phyloP scores from a whole-genome alignment of 2,888 invertebrate species.

The Eubasilissa splendida region DNA sequence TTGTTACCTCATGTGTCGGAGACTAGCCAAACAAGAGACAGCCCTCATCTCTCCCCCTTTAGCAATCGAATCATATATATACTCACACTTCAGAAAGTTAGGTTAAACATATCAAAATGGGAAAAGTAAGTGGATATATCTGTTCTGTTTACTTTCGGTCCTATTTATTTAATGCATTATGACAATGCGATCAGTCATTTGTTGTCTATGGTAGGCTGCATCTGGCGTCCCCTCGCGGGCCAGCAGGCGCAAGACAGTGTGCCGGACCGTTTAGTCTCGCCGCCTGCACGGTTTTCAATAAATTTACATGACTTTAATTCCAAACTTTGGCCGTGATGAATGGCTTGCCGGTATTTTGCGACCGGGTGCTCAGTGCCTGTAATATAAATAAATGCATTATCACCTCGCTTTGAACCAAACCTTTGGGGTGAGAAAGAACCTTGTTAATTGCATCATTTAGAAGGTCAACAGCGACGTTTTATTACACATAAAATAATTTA shows the following conservation, averaged over 20 bases:
- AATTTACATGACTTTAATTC: slow-evolving; percentile 35
- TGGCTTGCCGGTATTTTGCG: slow-evolving; percentile 5
- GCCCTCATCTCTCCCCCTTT: no score
- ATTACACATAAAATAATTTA: not conserved
- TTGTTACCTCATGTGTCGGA: no score
- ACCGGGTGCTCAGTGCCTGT: not conserved
- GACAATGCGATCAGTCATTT: no score
- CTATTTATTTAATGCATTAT: no score
- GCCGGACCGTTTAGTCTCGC: not conserved
- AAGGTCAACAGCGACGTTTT: not conserved
- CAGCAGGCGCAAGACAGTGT: not conserved
- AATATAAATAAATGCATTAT: slow-evolving; percentile 20
- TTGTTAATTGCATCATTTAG: slow-evolving; percentile 17
- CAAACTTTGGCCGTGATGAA: slow-evolving; percentile 31
- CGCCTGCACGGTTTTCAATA: slow-evolving; percentile 27
- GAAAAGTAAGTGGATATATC: no score
- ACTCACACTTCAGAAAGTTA: no score
- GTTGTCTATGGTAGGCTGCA: no score
- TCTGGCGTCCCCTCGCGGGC: not conserved
- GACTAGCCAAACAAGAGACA: no score
- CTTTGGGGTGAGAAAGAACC: not conserved
- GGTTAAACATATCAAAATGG: no score
- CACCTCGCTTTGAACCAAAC: slow-evolving; percentile 12
- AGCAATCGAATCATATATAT: no score
- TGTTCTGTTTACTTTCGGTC: no score